A percentile compares a stretch with the other conserved stretches of the same genome.
Evolutionary conservation across 2,888 invertebrate genomes (phyloP).

Genomic region (Microchrysa polita): DNA sequence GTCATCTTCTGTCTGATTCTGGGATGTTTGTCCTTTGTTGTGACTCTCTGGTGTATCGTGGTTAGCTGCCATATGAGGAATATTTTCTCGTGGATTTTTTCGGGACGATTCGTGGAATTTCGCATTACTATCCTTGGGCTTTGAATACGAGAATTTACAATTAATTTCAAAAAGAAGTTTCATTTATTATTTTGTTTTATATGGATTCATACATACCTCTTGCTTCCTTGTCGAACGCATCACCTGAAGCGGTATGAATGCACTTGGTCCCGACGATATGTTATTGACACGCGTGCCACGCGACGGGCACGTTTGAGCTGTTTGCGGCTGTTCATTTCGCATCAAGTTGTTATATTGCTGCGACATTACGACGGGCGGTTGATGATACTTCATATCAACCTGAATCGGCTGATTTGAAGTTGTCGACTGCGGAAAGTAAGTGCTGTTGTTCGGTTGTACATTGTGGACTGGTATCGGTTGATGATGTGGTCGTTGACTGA

Average conservation of each 20-base stretch:
- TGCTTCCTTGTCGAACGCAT: conserved; percentile 57
- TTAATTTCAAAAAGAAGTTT: neutral
- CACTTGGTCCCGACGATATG: conserved; percentile 55
- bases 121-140: neutral
- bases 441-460: conserved; percentile 16
- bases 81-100: neutral
- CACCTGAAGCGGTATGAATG: conserved; percentile 69
- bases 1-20: too few species aligned
- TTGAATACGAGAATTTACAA: neutral
- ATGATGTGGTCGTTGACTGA: neutral
- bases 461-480: neutral
- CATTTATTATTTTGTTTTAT: too few species aligned
- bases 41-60: too few species aligned
- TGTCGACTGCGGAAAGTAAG: neutral
- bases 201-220: too few species aligned
- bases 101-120: neutral
- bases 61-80: too few species aligned
- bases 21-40: too few species aligned
- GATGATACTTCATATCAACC: conserved; percentile 27
- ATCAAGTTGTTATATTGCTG: neutral
- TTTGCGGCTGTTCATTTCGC: conserved; percentile 17
- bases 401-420: neutral
- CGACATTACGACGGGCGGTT: neutral
- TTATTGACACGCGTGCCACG: conserved; percentile 24
- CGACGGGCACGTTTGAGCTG: conserved; percentile 32